Conservation (phyloP, 2,113 vertebrate genomes). For the Galeopterus variegatus region DNA sequence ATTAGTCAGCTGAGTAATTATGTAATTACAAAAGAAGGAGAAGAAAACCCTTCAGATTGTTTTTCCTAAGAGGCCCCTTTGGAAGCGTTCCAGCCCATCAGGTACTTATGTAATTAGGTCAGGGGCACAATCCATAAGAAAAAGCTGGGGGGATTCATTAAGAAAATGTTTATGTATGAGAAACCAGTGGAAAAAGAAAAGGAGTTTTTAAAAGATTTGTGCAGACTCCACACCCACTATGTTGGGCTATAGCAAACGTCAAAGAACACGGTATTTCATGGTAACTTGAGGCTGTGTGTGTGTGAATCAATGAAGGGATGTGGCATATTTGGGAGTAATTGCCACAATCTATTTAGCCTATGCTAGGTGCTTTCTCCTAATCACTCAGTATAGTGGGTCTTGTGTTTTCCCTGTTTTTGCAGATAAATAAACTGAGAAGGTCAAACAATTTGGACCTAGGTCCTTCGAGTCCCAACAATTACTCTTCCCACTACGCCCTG, state of each 20-base stretch:
- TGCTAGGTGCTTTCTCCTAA: not conserved
- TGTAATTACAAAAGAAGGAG: conserved; percentile 81
- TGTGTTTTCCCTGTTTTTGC: not conserved
- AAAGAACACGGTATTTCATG: not conserved
- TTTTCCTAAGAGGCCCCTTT: conserved; percentile 84
- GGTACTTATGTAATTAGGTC: conserved; percentile 84
- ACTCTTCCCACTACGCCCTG: not conserved
- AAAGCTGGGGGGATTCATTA: conserved; percentile 56
- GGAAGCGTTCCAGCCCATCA: conserved; percentile 82
- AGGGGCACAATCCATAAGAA: conserved; percentile 75
- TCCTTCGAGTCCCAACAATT: not conserved
- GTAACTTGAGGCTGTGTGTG: not conserved
- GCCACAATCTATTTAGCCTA: not conserved
- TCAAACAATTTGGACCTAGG: not conserved
- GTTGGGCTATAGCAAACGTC: not conserved
- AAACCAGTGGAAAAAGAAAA: conserved; percentile 31
- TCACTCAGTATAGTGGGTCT: not conserved
- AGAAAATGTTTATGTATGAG: conserved; percentile 72
- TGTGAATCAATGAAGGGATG: not conserved
- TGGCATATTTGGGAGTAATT: not conserved
- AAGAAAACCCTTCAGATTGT: conserved; percentile 82
- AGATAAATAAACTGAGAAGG: not conserved
- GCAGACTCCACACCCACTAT: no score
- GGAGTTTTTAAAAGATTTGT: not conserved
- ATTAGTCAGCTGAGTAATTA: conserved; percentile 83